phyloP scores from a whole-genome alignment of 2,888 invertebrate genomes.

The Lamellibrachia columna region DNA sequence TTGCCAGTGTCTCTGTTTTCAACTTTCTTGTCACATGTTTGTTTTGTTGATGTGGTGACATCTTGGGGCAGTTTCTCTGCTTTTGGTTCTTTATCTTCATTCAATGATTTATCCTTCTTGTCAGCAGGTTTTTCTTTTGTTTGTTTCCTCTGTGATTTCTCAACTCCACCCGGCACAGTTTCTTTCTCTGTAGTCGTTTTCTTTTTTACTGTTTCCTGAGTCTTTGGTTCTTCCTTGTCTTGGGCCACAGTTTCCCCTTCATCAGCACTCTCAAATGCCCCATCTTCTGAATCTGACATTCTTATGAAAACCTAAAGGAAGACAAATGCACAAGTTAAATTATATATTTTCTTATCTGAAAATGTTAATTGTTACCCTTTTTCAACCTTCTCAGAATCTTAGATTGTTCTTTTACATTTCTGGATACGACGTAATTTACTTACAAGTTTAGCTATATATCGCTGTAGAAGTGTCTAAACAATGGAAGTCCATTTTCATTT shows the following conservation, averaged over 20 bases:
- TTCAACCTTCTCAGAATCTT: neutral
- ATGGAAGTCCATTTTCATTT: no score
- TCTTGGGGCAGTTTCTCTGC: conserved; percentile 13
- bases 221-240: neutral
- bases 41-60: neutral
- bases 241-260: conserved; percentile 50
- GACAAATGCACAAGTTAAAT: neutral
- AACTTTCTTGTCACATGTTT: conserved; percentile 21
- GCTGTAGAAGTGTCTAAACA: no score
- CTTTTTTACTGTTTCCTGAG: neutral
- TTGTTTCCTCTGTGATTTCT: conserved; percentile 19
- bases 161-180: neutral
- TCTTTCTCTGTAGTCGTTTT: neutral
- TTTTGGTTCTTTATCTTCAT: neutral
- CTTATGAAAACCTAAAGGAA: neutral
- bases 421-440: neutral
- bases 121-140: conserved; percentile 27
- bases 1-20: conserved; percentile 13
- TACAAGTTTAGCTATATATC: neutral
- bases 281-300: conserved; percentile 42
- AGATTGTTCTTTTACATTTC: neutral
- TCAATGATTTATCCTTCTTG: conserved; percentile 2
- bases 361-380: neutral
- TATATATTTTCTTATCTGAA: neutral
- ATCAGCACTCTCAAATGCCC: conserved; percentile 62